Conservation (phyloP, 2,797 vertebrate species). For the Lithobates pipiens region DNA sequence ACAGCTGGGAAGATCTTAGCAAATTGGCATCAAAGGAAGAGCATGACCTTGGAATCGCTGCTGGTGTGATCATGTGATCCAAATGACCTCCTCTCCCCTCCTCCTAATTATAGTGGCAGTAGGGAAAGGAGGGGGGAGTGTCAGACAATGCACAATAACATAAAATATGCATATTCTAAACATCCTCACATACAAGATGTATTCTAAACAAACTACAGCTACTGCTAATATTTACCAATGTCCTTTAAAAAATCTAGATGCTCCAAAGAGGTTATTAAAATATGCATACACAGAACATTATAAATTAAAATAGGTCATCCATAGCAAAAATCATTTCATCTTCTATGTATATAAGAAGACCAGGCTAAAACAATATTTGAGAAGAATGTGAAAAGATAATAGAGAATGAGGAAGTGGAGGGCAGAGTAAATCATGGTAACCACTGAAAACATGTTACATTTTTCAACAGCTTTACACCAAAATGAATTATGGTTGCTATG, state of each 20-base stretch:
- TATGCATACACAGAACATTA: background rate
- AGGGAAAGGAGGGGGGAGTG: too few species aligned
- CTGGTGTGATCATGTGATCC: background rate
- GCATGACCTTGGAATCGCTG: conserved; percentile 40
- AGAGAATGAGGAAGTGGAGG: too few species aligned
- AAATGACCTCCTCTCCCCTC: background rate
- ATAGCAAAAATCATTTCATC: background rate
- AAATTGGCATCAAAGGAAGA: background rate
- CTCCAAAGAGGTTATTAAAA: background rate
- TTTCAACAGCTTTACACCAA: too few species aligned
- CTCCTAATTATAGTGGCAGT: too few species aligned
- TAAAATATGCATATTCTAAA: too few species aligned
- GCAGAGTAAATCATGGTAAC: too few species aligned
- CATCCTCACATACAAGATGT: background rate
- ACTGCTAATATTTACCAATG: background rate
- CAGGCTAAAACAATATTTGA: too few species aligned
- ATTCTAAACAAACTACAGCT: background rate
- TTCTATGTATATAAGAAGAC: too few species aligned
- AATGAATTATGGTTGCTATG: too few species aligned
- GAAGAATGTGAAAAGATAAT: background rate
- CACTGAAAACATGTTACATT: too few species aligned
- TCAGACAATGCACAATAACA: too few species aligned
- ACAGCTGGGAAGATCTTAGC: background rate
- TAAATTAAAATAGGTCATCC: background rate
- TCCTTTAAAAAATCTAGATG: background rate